These are phyloP conservation scores for Pteruthius melanotis DNA, from an alignment of 2,113 vertebrate genomes.

Conservation along the genomic window DNA sequence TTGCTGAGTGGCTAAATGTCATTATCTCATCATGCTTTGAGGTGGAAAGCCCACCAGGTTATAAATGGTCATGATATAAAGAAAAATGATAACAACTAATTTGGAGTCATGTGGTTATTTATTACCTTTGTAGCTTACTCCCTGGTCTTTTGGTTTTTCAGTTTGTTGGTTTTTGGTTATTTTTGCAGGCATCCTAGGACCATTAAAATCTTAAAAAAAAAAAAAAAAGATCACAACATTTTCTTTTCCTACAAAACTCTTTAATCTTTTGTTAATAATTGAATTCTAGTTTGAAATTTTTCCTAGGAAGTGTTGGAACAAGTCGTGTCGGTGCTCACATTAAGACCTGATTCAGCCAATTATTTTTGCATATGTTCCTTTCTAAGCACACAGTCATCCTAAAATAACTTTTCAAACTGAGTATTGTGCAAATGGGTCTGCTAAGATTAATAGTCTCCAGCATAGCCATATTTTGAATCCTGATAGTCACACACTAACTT, in stretches of 20 bases:
- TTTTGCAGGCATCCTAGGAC: neutral
- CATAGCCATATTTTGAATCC: neutral
- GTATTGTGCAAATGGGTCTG: neutral
- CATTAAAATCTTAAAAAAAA: neutral
- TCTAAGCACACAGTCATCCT: neutral
- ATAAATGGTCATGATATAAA: neutral
- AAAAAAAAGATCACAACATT: neutral
- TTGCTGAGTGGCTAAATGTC: neutral
- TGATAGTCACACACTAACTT: accelerated
- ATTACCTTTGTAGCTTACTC: neutral
- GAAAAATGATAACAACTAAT: neutral
- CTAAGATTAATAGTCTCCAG: neutral
- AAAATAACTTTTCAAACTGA: neutral
- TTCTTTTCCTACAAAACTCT: neutral
- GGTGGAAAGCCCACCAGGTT: neutral
- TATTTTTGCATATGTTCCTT: neutral
- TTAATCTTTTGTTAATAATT: neutral
- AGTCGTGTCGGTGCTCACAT: accelerated
- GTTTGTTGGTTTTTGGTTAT: no score
- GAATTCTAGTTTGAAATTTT: neutral
- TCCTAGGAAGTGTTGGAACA: neutral
- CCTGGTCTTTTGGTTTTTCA: neutral
- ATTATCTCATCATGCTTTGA: neutral
- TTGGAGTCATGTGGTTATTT: neutral
- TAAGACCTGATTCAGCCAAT: neutral